These are phyloP conservation scores for Nomada flava DNA, from an alignment of 2,888 invertebrate species.

Conservation along the genomic window DNA sequence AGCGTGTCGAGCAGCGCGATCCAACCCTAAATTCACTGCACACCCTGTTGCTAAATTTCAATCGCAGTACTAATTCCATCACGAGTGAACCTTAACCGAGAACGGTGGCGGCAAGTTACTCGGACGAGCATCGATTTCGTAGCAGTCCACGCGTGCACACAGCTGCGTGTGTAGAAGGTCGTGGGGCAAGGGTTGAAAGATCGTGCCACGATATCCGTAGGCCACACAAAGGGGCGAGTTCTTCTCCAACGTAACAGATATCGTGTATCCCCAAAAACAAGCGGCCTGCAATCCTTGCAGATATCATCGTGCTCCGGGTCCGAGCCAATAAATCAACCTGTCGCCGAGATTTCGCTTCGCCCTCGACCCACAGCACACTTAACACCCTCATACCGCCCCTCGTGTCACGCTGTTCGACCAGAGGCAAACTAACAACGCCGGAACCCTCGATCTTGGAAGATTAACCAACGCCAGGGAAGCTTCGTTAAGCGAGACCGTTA, in stretches of 20 bases:
- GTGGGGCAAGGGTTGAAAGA: slow-evolving; percentile 24
- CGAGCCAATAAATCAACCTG: slow-evolving; percentile 73
- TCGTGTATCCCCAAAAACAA: slow-evolving; percentile 32
- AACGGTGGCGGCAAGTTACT: background rate
- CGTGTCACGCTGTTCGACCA: slow-evolving; percentile 1
- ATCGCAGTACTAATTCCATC: background rate
- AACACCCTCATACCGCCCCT: slow-evolving; percentile 21
- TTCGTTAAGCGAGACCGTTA: slow-evolving; percentile 48
- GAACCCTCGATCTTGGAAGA: slow-evolving; percentile 23
- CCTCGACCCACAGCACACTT: slow-evolving; percentile 62
- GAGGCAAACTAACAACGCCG: slow-evolving; percentile 13
- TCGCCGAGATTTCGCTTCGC: slow-evolving; percentile 64
- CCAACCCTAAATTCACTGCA: background rate
- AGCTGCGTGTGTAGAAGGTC: slow-evolving; percentile 44
- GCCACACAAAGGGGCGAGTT: no score
- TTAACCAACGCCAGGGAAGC: slow-evolving; percentile 40
- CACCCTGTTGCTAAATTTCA: slow-evolving; percentile 1
- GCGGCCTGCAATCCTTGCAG: slow-evolving; percentile 60
- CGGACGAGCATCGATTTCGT: slow-evolving; percentile 35
- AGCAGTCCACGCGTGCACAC: slow-evolving; percentile 23
- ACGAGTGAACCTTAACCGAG: background rate
- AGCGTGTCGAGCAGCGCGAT: no score
- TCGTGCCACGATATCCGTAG: background rate
- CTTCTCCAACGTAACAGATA: slow-evolving; percentile 29
- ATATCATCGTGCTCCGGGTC: slow-evolving; percentile 67